Evolutionary conservation across 2,888 invertebrate species (phyloP), one percentile per base, ranked within the genome.

Genomic region (Himalopsyche anomala): DNA sequence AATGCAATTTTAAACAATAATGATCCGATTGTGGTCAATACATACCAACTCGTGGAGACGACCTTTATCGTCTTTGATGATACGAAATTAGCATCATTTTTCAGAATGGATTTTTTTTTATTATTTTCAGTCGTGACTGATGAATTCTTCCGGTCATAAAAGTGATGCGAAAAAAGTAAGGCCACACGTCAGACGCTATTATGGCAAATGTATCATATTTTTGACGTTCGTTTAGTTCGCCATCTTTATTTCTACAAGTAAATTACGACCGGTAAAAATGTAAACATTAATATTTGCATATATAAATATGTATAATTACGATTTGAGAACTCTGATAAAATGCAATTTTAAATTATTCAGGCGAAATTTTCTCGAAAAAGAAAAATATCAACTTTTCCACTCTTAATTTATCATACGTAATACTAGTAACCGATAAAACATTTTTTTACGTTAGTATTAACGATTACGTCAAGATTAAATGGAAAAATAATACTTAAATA

Each of bases 101-200:
- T 74, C 74, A 6, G 28, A 74, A 74, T 36, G 36, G 38, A 36
- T 36, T 12, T 36, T 74, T 28, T 28, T 51, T 74, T 38, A 74
- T 74, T 74, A 74, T 74, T 74, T 74, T 74, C 36, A 36, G 74
- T 74, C 36, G 15, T 36, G 74, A 74, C 5, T 74, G 74, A 74
- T 36, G 74, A 38, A 9, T 74, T 74, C 74, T 74, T 74, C 74
- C 74, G 74, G 74, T 36, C 36, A 38, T 74, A 74, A 74, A 74
- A 74, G 36, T 36, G 74, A 36, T 74, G 38, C 74, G 36, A 4
- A 28, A 74, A 12, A 74, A 74, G 15, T 12, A 74, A 38, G 38
- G 28, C 4, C 74, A 36, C 36, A 74, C 38, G 74, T 74, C 38
- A 74, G 74, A 74, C 15, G 15, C 36, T 9, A 38, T 74, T 38